Percentiles rank a stretch among this genome's conserved stretches.
Evolutionary conservation across 2,113 vertebrate species (phyloP).

Genomic region (Scophthalmus maximus): DNA sequence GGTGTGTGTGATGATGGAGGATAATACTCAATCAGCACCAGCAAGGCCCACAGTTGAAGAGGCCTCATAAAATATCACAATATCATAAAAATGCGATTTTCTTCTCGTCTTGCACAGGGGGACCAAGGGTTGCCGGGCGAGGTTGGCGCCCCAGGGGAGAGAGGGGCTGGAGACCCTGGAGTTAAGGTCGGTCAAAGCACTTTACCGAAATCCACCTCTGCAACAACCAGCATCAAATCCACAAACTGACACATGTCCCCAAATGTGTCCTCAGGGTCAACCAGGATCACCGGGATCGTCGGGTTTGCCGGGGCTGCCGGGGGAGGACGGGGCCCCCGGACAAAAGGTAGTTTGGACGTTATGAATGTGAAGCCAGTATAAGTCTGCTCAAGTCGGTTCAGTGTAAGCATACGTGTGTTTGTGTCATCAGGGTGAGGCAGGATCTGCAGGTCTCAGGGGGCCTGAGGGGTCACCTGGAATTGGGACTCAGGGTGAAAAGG

Average conservation of each 20-base stretch:
- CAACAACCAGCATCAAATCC: not conserved
- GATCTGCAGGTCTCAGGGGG: conserved; percentile 84
- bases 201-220: not conserved
- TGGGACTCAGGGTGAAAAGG: conserved; percentile 91
- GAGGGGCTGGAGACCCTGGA: conserved; percentile 84
- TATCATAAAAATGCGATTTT: not conserved
- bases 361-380: not conserved
- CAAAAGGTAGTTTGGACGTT: conserved; percentile 81
- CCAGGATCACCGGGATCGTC: conserved; percentile 83
- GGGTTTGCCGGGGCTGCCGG: conserved; percentile 87
- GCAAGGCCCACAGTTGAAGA: not conserved
- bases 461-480: conserved; percentile 85
- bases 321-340: conserved; percentile 88
- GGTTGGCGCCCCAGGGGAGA: conserved; percentile 83
- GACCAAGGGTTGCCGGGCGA: conserved; percentile 88
- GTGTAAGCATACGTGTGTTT: conserved; percentile 16
- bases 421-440: conserved; percentile 85
- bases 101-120: conserved; percentile 68
- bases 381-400: not conserved
- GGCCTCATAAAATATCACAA: too few species aligned
- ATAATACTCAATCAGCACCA: not conserved
- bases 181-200: conserved; percentile 78
- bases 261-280: conserved; percentile 81
- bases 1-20: conserved; percentile 74
- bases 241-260: not conserved